Evolutionary conservation across 1,140 invertebrate species (phyloP).

Genomic region (Aporrectodea caliginosa): DNA sequence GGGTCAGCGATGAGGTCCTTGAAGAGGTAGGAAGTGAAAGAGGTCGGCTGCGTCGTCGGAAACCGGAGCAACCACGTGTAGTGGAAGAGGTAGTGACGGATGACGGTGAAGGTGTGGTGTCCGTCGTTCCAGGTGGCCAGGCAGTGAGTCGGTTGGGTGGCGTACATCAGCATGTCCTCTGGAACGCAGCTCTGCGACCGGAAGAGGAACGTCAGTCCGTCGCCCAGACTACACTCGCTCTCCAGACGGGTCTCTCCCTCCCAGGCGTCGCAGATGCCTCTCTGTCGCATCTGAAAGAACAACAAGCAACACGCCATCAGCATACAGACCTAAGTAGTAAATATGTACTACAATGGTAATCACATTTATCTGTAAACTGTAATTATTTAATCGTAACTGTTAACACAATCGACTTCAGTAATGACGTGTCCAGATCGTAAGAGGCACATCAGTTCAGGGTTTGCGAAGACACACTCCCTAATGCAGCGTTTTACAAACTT

Average conservation of each 20-base stretch:
- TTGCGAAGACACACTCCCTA: no score
- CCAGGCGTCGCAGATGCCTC: background rate
- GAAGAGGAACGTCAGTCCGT: conserved; percentile 27
- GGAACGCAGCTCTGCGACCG: conserved; percentile 26
- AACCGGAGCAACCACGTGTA: conserved; percentile 29
- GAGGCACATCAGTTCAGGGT: no score
- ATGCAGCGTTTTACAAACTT: no score
- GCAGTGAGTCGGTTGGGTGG: conserved; percentile 21
- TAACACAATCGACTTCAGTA: no score
- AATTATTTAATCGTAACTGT: no score
- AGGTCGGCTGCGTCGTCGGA: background rate
- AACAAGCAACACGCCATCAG: background rate
- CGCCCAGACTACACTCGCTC: conserved; percentile 26
- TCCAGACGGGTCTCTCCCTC: conserved; percentile 22
- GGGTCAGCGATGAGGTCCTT: conserved; percentile 22
- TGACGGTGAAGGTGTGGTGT: conserved; percentile 12
- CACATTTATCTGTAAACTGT: no score
- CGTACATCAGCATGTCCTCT: conserved; percentile 20
- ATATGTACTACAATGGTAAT: no score
- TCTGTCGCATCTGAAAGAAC: background rate
- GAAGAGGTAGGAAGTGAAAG: conserved; percentile 19
- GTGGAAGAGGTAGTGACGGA: background rate
- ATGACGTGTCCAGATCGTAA: no score
- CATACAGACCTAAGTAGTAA: no score
- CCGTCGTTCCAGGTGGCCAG: conserved; percentile 27